phyloP scores from a whole-genome alignment of 2,797 vertebrate genomes.

The Alauda arvensis region DNA sequence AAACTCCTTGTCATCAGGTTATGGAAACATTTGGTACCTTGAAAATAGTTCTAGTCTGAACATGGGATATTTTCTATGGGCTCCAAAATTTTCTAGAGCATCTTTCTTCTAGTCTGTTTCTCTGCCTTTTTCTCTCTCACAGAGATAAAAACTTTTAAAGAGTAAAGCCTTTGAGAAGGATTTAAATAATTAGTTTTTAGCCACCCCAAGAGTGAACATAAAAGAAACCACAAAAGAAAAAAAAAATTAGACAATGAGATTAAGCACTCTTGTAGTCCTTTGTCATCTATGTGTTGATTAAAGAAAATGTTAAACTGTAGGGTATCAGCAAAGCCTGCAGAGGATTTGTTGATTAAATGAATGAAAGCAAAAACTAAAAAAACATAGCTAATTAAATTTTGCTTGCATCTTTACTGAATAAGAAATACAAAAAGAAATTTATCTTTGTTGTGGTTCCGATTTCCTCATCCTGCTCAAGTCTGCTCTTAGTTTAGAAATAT shows the following conservation, averaged over 20 bases:
- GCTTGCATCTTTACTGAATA: constrained; percentile 33
- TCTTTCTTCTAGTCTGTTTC: neutral
- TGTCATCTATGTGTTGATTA: constrained; percentile 27
- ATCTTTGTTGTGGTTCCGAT: constrained; percentile 39
- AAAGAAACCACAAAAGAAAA: constrained; percentile 32
- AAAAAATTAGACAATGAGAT: neutral
- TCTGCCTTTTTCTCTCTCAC: neutral
- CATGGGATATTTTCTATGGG: neutral
- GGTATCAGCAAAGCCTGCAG: constrained; percentile 15
- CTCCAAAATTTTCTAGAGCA: neutral
- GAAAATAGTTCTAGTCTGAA: neutral
- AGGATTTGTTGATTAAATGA: neutral
- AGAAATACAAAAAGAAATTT: constrained; percentile 31
- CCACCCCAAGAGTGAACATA: neutral
- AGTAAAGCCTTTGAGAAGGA: constrained; percentile 2
- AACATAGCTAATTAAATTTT: constrained; percentile 29
- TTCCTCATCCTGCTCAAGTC: constrained; percentile 35
- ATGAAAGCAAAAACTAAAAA: neutral
- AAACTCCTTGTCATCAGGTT: neutral
- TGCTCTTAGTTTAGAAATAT: constrained; percentile 53
- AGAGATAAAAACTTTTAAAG: constrained; percentile 1
- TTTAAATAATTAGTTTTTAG: constrained; percentile 39
- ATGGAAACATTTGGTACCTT: neutral
- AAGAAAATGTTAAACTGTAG: constrained; percentile 30
- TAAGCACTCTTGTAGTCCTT: constrained; percentile 11